Base-by-base conservation (phyloP, 2,797 vertebrate genomes). In the Pristis pectinata region DNA sequence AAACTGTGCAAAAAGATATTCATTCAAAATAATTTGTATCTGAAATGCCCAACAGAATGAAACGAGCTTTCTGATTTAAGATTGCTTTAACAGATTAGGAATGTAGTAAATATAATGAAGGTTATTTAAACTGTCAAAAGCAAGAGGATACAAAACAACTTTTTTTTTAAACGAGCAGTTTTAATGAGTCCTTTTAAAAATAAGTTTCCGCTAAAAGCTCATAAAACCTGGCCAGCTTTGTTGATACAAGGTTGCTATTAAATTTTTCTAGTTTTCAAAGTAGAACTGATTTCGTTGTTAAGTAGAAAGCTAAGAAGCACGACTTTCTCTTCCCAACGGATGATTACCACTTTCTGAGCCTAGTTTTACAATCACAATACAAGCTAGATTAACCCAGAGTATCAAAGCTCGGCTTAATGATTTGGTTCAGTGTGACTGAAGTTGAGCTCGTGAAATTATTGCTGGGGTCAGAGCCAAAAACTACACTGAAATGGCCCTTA, bases 111-210 rank as follows among this genome's bases (percentile, higher is more conserved):
- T 34, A 7, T 93, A 94, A 76, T 74, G 92, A 53, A 74, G 49
- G 70, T 94, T 94, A 94, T 94, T 94, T 30, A 94, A 94, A 94
- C 70, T n/a, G 70, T 41, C 87, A 76, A 76, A 94, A 76, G 92
- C 92, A 94, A 44, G 30, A 76, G 44, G 67, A 94, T 94, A 34
- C 70, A 94, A 56, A 76, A 53, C 44, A 94, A 94, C 30, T 72
- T 30, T 72, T 34, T 44, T 89, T 93, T 53, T 94, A 74, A 49
- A 94, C 44, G 44, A 94, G 70, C 70, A 53, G 92, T 74, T 94
- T 91, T 94, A 76, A 76, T 94, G 92, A 76, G 49, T 76, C 92
- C 70, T 22, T 94, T 94, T 76, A 34, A 94, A 94, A 94, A 94
- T 76, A 93, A 74, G 41, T 94, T 94, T 94, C 70, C 49, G 92